Percentiles rank a stretch among this genome's conserved stretches.
Evolutionary conservation across 2,888 invertebrate genomes (phyloP).

Genomic region (Leptinotarsa tumamoca): DNA sequence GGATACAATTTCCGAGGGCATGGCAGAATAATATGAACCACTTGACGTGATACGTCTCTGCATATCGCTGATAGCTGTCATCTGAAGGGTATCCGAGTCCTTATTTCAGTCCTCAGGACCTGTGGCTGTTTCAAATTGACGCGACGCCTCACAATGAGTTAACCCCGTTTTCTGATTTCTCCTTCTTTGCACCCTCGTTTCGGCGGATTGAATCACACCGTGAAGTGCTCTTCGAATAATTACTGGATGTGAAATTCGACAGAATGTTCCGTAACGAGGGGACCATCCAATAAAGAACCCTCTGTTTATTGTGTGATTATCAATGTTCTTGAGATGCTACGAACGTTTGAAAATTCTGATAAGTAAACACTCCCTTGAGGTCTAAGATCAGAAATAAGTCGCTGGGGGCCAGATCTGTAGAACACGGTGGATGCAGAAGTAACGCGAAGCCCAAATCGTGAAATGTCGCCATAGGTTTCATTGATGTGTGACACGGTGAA

Average conservation of each 20-base stretch:
- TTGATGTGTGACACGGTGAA: no score
- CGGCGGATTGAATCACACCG: constrained; percentile 25
- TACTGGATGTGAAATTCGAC: not conserved
- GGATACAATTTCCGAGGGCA: constrained; percentile 19
- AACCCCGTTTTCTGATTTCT: constrained; percentile 21
- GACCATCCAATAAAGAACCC: not conserved
- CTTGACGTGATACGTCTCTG: constrained; percentile 29
- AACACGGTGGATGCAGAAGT: no score
- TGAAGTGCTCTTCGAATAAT: constrained; percentile 11
- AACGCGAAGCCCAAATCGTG: no score
- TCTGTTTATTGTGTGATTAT: not conserved
- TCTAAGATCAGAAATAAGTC: no score
- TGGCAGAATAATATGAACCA: constrained; percentile 21
- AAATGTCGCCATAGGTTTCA: no score
- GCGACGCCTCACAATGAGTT: constrained; percentile 24
- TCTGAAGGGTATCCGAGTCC: constrained; percentile 29
- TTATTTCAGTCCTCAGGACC: constrained; percentile 33
- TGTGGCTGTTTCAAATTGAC: constrained; percentile 33
- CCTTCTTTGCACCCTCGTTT: constrained; percentile 25
- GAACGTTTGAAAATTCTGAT: no score
- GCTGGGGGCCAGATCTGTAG: no score
- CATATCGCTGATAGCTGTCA: constrained; percentile 39
- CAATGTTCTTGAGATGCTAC: no score
- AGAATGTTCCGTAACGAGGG: not conserved
- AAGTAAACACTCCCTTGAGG: no score